Percentiles rank a stretch among this genome's conserved stretches.
phyloP scores from a whole-genome alignment of 2,113 vertebrate species.

The Chelonoidis abingdonii region DNA sequence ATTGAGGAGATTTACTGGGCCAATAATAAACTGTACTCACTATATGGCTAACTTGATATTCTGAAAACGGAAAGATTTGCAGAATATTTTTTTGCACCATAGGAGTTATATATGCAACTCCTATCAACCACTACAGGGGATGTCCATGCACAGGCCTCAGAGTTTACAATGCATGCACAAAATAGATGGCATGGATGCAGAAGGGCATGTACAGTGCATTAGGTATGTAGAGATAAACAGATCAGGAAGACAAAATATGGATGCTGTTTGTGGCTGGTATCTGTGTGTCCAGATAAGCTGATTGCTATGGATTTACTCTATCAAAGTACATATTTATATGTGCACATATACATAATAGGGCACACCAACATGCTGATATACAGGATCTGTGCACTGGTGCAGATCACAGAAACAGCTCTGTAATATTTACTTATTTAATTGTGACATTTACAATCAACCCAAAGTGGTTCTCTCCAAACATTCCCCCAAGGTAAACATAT shows the following conservation, averaged over 20 bases:
- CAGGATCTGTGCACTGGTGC: not conserved
- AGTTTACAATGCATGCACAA: not conserved
- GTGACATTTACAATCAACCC: constrained; percentile 71
- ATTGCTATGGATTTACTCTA: not conserved
- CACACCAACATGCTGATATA: not conserved
- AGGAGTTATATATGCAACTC: not conserved
- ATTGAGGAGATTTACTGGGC: not conserved
- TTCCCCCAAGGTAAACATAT: constrained; percentile 72
- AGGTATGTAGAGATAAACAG: not conserved
- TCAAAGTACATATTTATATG: not conserved
- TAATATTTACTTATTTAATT: constrained; percentile 68
- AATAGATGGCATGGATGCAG: not conserved
- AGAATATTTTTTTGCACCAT: not conserved
- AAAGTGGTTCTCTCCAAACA: constrained; percentile 48
- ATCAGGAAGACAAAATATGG: not conserved
- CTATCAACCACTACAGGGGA: not conserved
- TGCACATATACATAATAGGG: not conserved
- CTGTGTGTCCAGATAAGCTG: constrained; percentile 51
- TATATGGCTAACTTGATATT: not conserved
- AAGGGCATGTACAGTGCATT: not conserved
- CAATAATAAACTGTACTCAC: not conserved
- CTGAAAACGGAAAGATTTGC: rapidly evolving
- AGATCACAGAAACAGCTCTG: constrained; percentile 34
- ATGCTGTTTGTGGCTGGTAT: not conserved
- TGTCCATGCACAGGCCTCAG: rapidly evolving